These are phyloP conservation scores for Desmodus rotundus DNA, from an alignment of 2,113 vertebrate species.

Conservation along the genomic window DNA sequence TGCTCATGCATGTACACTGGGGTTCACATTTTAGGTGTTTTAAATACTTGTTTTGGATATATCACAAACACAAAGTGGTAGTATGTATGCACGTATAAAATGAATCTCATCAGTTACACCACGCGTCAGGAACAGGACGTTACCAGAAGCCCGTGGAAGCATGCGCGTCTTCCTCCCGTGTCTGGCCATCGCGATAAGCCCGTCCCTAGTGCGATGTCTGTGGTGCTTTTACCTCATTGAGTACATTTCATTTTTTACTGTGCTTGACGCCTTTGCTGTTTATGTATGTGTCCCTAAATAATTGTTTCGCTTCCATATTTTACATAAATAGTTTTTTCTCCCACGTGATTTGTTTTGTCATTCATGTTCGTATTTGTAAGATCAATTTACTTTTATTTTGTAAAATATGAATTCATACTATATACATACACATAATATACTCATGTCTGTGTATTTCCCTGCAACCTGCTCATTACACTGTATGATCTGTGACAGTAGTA, in stretches of 20 bases:
- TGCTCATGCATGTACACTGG: not conserved
- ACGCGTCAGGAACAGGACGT: not conserved
- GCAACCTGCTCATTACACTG: not conserved
- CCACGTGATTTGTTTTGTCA: not conserved
- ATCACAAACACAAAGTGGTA: not conserved
- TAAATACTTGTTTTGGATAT: not conserved
- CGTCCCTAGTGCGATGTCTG: not conserved
- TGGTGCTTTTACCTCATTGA: not conserved
- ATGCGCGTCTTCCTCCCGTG: not conserved
- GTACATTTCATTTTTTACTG: not conserved
- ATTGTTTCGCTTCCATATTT: not conserved
- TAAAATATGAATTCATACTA: not conserved
- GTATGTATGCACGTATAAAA: not conserved
- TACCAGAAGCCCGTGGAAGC: not conserved
- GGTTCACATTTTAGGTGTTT: not conserved
- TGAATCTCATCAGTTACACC: not conserved
- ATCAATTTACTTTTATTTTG: not conserved
- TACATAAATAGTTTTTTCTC: not conserved
- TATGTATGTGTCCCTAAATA: not conserved
- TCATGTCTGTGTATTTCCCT: not conserved
- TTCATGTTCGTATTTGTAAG: not conserved
- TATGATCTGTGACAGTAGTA: not conserved
- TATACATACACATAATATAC: not conserved
- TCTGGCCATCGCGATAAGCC: not conserved
- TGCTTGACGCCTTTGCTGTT: not conserved